phyloP scores from a whole-genome alignment of 2,888 invertebrate species.

The Ditula angustiorana region DNA sequence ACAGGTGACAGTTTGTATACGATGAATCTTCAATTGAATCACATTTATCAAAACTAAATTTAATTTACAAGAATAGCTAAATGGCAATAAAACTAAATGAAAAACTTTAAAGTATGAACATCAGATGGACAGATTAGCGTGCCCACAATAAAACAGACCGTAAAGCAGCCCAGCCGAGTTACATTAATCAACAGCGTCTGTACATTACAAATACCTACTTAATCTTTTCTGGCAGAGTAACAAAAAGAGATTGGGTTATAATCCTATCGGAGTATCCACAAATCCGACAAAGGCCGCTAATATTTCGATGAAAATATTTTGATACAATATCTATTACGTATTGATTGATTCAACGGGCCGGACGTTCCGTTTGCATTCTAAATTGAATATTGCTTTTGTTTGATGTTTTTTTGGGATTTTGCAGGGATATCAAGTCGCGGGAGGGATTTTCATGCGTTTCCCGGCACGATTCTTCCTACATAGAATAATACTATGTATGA shows the following conservation, averaged over 20 bases:
- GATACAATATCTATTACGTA: conserved; percentile 56
- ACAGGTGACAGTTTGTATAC: no score
- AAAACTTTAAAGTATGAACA: conserved; percentile 10
- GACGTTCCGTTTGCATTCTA: conserved; percentile 47
- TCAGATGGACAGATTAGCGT: conserved; percentile 22
- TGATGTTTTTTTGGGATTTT: conserved; percentile 40
- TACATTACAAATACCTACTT: conserved; percentile 38
- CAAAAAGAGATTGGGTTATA: conserved; percentile 71
- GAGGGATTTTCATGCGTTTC: conserved; percentile 17
- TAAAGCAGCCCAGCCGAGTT: conserved; percentile 19
- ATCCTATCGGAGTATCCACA: conserved; percentile 65
- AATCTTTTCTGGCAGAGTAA: conserved; percentile 66
- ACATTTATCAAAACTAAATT: neutral
- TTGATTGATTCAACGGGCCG: conserved; percentile 53
- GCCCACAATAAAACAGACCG: conserved; percentile 11
- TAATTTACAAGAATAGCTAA: neutral
- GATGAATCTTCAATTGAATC: neutral
- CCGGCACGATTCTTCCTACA: conserved; percentile 1
- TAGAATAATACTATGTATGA: no score
- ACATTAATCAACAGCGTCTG: conserved; percentile 35
- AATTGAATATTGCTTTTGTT: conserved; percentile 44
- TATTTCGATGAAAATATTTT: conserved; percentile 59
- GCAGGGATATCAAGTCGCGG: conserved; percentile 27
- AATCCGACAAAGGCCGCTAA: conserved; percentile 52
- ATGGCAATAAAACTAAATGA: conserved; percentile 12